Evolutionary conservation across 2,113 vertebrate genomes (phyloP).

Genomic region (Danionella cerebrum): DNA sequence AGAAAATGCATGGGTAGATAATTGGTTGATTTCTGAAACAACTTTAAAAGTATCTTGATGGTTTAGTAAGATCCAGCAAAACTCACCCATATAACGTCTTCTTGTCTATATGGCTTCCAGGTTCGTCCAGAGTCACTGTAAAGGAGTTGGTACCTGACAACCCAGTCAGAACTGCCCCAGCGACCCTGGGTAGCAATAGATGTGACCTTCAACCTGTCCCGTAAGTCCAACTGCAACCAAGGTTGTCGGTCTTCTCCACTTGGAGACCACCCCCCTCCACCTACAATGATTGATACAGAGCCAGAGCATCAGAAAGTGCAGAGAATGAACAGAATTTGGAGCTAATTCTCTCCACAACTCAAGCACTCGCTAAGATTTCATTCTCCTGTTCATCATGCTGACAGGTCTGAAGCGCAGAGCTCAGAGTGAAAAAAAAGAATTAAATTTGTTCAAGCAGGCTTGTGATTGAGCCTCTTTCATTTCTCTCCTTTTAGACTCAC

Average conservation of each 20-base stretch:
- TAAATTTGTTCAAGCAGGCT: not conserved
- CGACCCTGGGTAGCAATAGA: conserved; percentile 74
- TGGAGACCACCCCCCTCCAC: conserved; percentile 76
- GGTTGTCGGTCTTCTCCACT: conserved; percentile 60
- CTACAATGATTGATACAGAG: conserved; percentile 43
- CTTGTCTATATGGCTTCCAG: conserved; percentile 76
- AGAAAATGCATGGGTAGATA: too few relatives aligned
- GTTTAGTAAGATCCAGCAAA: not conserved
- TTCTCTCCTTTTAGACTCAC: not conserved
- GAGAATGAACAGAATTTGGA: not conserved
- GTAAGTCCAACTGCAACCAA: conserved; percentile 80
- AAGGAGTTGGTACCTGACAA: conserved; percentile 71
- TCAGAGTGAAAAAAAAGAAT: not conserved
- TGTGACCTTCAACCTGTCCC: conserved; percentile 71
- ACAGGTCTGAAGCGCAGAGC: not conserved
- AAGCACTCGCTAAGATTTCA: conserved; percentile 11
- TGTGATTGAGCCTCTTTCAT: not conserved
- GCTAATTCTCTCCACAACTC: not conserved
- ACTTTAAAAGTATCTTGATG: not conserved
- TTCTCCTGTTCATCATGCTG: conserved; percentile 10
- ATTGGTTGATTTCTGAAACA: too few relatives aligned
- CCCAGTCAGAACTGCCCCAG: conserved; percentile 77
- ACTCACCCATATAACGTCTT: conserved; percentile 52
- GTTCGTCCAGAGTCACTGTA: conserved; percentile 76
- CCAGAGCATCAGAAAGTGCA: conserved; percentile 4